Base-by-base conservation (phyloP, 2,888 invertebrate species). In the Amblyteles armatorius region DNA sequence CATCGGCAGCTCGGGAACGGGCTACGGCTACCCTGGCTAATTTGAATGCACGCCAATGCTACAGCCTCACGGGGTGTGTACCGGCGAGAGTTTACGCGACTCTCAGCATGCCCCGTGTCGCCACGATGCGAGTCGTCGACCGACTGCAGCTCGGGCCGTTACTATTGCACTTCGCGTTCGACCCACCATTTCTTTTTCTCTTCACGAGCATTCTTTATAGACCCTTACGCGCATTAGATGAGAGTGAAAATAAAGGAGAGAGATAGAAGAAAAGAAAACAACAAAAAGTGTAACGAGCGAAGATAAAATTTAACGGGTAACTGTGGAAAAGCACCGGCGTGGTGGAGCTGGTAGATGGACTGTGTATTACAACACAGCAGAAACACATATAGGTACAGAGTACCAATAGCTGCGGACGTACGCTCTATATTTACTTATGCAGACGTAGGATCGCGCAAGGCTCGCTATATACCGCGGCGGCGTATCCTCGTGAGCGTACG, bases 371-470 rank as follows among this genome's bases (percentile, higher is more conserved):
- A 74, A 73, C 67, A 69, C 33, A 65, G 52, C 60, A 36, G 63
- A 40, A 57, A 78, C 16, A 77, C 16, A 69, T n/a, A 63, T 0
- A 26, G 26, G 26, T 26, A 44, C 19, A 11, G 57, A 57, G 52
- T 44, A 63, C 73, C 73, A 74, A 82, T 77, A 65, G 52, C 76
- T 26, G 65, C 50, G 57, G 26, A 60, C 60, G 57, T 29, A 72
- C 86, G 69, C 65, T 82, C 83, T 85, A 86, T 91, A 91, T 93
- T 92, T 92, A 91, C 91, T 92, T 91, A 91, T 91, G 91, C 91
- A 88, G 88, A 83, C 86, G 50, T 77, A 60, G 82, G 63, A 76
- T 71, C 72, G 79, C 63, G 29, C 69, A 76, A 74, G 80, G 76
- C 50, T 72, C 22, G 65, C 19, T 60, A 48, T 71, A 71, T 48